These are phyloP conservation scores for Dromaius novaehollandiae DNA, from an alignment of 2,113 vertebrate species.

Conservation along the genomic window DNA sequence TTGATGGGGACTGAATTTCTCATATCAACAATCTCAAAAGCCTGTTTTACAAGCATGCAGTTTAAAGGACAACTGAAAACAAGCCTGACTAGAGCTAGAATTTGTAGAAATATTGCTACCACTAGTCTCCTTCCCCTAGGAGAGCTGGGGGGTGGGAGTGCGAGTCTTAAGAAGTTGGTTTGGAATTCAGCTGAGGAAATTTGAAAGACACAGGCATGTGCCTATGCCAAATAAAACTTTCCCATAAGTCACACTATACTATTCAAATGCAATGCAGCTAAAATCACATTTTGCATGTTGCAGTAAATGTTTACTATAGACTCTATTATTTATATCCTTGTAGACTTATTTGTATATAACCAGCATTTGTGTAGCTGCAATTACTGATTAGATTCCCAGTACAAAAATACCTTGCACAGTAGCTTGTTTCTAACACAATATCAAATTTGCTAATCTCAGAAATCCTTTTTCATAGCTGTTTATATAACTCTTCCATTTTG, in stretches of 20 bases:
- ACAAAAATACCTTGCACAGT: background rate
- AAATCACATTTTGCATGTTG: background rate
- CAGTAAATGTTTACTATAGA: background rate
- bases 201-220: background rate
- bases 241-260: background rate
- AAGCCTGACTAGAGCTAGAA: background rate
- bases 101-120: background rate
- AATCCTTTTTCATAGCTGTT: background rate
- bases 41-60: accelerated
- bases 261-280: background rate
- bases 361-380: background rate
- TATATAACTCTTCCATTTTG: background rate
- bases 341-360: background rate
- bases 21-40: background rate
- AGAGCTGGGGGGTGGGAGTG: background rate
- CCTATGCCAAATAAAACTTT: background rate
- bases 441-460: background rate
- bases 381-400: background rate
- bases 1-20: background rate
- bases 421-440: background rate
- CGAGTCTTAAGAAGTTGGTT: background rate
- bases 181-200: background rate
- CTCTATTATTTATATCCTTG: background rate
- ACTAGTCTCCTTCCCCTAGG: background rate
- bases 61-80: background rate